Evolutionary conservation across 2,797 vertebrate species (phyloP).

Genomic region (Pipistrellus kuhlii): DNA sequence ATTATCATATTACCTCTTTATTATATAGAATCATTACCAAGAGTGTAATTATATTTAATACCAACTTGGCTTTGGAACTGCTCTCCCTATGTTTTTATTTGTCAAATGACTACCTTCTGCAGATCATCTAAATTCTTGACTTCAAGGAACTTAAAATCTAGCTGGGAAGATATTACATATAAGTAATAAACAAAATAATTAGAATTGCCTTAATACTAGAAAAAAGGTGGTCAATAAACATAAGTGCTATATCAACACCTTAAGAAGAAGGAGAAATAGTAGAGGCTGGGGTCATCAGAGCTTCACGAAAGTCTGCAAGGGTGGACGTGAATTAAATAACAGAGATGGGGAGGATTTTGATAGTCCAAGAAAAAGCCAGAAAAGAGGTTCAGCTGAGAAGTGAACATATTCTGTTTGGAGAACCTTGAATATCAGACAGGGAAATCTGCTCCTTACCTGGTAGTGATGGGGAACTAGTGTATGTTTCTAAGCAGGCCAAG

Average conservation of each 20-base stretch:
- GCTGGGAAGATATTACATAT: not conserved
- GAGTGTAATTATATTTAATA: not conserved
- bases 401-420: not conserved
- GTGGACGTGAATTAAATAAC: conserved; percentile 8
- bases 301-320: not conserved
- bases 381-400: not conserved
- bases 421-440: not conserved
- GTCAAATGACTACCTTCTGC: not conserved
- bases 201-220: not conserved
- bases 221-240: not conserved
- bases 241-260: not conserved
- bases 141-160: conserved; percentile 11
- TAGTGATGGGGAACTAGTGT: not conserved
- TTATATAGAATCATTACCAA: not conserved
- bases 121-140: conserved; percentile 23
- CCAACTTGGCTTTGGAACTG: not conserved
- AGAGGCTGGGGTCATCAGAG: not conserved
- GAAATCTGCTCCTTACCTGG: conserved; percentile 9
- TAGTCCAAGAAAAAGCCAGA: conserved; percentile 6
- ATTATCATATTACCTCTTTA: too few relatives aligned
- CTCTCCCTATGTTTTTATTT: not conserved
- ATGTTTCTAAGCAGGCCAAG: conserved; percentile 14
- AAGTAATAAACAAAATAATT: conserved; percentile 44
- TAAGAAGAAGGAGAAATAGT: not conserved
- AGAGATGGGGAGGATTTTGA: not conserved